These are phyloP conservation scores for Acrossocheilus fasciatus DNA, from an alignment of 2,797 vertebrate species.

Conservation along the genomic window DNA sequence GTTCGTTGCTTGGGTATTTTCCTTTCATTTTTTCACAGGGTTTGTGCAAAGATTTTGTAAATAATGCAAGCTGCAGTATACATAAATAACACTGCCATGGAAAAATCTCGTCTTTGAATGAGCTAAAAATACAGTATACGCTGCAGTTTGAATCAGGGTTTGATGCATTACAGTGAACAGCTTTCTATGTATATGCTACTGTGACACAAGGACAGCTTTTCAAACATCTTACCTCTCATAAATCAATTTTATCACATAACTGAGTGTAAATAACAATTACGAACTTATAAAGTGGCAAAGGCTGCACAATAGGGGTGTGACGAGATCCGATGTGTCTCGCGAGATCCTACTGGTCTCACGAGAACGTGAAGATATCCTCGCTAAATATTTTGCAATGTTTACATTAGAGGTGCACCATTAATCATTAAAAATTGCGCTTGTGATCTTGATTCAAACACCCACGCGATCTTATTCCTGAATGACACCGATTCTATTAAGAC, in stretches of 20 bases:
- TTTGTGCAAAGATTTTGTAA: not conserved
- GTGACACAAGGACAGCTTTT: not conserved
- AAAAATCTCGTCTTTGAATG: not conserved
- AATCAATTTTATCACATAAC: not conserved
- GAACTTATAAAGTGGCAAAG: not conserved
- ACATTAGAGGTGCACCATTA: no score
- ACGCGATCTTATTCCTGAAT: no score
- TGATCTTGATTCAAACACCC: no score
- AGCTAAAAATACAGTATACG: not conserved
- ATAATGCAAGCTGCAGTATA: not conserved
- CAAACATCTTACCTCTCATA: not conserved
- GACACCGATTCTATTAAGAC: no score
- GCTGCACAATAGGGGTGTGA: no score
- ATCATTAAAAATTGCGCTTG: no score
- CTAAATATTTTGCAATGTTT: no score
- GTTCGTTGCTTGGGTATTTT: not conserved
- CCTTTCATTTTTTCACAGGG: not conserved
- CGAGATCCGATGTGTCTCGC: no score
- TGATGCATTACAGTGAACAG: not conserved
- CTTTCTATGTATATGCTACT: not conserved
- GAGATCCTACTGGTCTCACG: no score
- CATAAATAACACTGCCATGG: not conserved
- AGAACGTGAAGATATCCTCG: no score
- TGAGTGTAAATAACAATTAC: not conserved
- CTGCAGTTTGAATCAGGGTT: not conserved